Evolutionary conservation across 2,113 vertebrate genomes (phyloP).

Genomic region (Himantopus leucocephalus): DNA sequence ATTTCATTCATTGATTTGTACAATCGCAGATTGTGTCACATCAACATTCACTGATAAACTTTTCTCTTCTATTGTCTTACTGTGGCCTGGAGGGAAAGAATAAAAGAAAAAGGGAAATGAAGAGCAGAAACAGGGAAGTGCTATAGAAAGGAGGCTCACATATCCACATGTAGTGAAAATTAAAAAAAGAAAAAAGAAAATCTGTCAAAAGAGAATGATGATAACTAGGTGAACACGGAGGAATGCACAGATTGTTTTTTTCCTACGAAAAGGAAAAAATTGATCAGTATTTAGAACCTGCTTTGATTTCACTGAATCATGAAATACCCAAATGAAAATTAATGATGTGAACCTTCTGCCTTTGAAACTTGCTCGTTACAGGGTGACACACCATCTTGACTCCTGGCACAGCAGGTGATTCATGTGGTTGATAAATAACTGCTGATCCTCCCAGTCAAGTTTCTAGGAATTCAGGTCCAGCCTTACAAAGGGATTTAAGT

Average conservation of each 20-base stretch:
- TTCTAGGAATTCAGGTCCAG: not conserved
- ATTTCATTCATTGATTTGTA: not conserved
- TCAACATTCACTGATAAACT: accelerated
- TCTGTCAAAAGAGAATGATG: not conserved
- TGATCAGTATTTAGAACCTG: not conserved
- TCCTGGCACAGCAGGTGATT: not conserved
- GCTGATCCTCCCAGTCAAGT: not conserved
- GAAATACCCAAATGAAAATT: not conserved
- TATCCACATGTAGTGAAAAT: not conserved
- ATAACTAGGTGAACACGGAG: not conserved
- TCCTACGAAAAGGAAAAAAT: not conserved
- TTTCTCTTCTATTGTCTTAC: not conserved
- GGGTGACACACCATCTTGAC: not conserved
- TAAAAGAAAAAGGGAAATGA: not conserved
- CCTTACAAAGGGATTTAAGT: not conserved
- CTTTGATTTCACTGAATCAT: not conserved
- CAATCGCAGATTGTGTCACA: not conserved
- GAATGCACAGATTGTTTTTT: not conserved
- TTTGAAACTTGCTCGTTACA: not conserved
- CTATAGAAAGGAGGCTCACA: not conserved
- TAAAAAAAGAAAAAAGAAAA: not conserved
- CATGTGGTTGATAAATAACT: not conserved
- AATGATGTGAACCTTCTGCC: not conserved
- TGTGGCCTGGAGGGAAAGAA: not conserved
- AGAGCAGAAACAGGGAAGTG: not conserved